Base-by-base conservation (phyloP, 1,140 invertebrate genomes). In the Eufriesea mexicana region DNA sequence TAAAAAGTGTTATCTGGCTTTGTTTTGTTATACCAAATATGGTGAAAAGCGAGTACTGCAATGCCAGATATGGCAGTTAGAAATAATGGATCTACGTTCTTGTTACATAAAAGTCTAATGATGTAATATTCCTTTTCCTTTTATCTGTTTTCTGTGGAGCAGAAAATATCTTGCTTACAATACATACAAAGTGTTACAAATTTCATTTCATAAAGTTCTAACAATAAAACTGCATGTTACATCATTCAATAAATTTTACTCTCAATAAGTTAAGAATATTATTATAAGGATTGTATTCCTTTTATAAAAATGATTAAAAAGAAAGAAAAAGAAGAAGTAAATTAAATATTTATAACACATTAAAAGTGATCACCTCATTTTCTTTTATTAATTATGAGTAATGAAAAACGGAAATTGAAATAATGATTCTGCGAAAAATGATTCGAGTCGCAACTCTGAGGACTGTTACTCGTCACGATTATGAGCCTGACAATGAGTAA, bases 401-500 rank as follows among this genome's bases (percentile, higher is more conserved):
- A n/a, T 10, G 23, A 55, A 45, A 12, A 35, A 51, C n/a, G 47
- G 47, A 64, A 76, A 76, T 49, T 2, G 12, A 5, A 75, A 25
- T 51, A 28, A 71, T 7, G 16, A 61, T 73, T 72, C 76, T 16
- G 2, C 18, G 54, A 61, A 71, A 70, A 57, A 14, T 47, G 67
- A 72, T 72, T 62, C 45, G 45, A 67, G 35, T 12, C 35, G n/a
- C 14, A 2, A 10, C 49, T 74, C 45, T 25, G 51, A 76, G 79
- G 45, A 79, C 10, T 8, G 25, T 20, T 18, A 5, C 0, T 64
- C 79, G 79, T 82, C 79, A 76, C 23, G 51, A 45, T 76, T 82
- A 18, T 25, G 20, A 82, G 23, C n/a, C 73, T 25, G 54, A 45
- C 51, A 76, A 82, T 76, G 79, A 82, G 51, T 76, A 76, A 82